phyloP scores from a whole-genome alignment of 2,888 invertebrate genomes.

The Leptopilina drosophilae region DNA sequence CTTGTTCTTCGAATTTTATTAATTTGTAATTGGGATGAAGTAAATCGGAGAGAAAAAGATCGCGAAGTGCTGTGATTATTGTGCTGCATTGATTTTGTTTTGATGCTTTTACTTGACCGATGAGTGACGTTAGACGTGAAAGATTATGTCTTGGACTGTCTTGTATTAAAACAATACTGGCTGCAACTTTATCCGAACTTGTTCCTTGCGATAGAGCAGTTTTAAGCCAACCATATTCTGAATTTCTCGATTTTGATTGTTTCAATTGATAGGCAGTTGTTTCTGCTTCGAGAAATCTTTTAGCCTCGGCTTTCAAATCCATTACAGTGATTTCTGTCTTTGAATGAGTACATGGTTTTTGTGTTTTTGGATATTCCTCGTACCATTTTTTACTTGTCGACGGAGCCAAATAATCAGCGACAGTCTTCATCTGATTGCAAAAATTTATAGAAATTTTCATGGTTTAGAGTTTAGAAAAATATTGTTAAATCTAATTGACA shows the following conservation, averaged over 20 bases:
- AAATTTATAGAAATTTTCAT: background rate
- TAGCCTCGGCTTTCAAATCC: constrained; percentile 82
- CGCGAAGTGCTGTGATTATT: constrained; percentile 86
- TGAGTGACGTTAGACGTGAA: constrained; percentile 83
- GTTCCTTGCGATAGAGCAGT: constrained; percentile 90
- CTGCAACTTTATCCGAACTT: constrained; percentile 90
- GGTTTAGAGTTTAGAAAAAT: no score
- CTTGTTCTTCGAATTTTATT: constrained; percentile 82
- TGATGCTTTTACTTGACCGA: constrained; percentile 87
- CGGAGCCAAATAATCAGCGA: constrained; percentile 20
- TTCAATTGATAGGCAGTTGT: constrained; percentile 78
- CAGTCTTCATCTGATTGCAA: constrained; percentile 52
- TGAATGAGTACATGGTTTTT: constrained; percentile 58
- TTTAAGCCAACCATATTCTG: constrained; percentile 87
- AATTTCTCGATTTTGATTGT: constrained; percentile 78
- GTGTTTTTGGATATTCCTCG: constrained; percentile 76
- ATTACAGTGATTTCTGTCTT: constrained; percentile 80
- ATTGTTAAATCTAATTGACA: no score
- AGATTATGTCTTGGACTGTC: constrained; percentile 90
- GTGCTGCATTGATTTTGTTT: constrained; percentile 86
- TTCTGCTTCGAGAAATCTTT: constrained; percentile 83
- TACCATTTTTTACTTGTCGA: constrained; percentile 80
- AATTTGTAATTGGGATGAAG: constrained; percentile 83
- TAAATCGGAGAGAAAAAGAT: constrained; percentile 86
- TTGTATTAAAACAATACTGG: constrained; percentile 88